Evolutionary conservation across 2,888 invertebrate species (phyloP).

Genomic region (Schizotus pectinicornis): DNA sequence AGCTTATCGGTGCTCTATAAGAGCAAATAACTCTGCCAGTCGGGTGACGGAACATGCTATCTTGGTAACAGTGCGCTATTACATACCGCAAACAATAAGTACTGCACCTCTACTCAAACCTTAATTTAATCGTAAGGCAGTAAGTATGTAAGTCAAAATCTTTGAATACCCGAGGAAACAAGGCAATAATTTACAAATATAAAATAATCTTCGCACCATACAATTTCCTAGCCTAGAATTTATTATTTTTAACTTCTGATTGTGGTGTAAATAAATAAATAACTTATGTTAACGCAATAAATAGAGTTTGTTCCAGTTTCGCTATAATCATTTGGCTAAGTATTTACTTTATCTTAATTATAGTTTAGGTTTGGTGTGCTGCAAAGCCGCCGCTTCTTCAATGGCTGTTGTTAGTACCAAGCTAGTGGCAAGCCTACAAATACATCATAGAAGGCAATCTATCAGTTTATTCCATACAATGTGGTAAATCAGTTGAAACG

Average conservation of each 20-base stretch:
- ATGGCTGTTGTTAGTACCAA: conserved; percentile 25
- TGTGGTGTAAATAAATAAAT: conserved; percentile 31
- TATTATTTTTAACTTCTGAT: conserved; percentile 27
- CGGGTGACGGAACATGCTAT: conserved; percentile 21
- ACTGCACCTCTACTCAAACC: conserved; percentile 28
- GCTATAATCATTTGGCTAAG: conserved; percentile 39
- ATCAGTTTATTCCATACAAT: conserved; percentile 34
- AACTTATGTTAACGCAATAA: conserved; percentile 20
- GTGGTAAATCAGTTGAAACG: conserved; percentile 4
- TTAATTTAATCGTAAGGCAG: conserved; percentile 39
- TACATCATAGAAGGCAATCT: conserved; percentile 38
- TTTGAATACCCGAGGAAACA: conserved; percentile 18
- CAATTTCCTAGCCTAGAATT: conserved; percentile 28
- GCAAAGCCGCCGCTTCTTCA: conserved; percentile 35
- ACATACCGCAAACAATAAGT: conserved; percentile 19
- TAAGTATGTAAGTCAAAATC: conserved; percentile 24
- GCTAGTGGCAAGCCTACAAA: conserved; percentile 36
- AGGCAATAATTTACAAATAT: conserved; percentile 43
- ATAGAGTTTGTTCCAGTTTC: conserved; percentile 15
- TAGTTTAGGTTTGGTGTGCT: conserved; percentile 40
- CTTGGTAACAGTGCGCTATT: conserved; percentile 21
- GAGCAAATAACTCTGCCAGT: conserved; percentile 34
- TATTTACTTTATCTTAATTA: conserved; percentile 35
- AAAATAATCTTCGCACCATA: conserved; percentile 36
- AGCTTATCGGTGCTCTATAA: conserved; percentile 35